These are phyloP conservation scores for Alcedo quadribrachys DNA, from an alignment of 2,797 vertebrate genomes.

Conservation along the genomic window DNA sequence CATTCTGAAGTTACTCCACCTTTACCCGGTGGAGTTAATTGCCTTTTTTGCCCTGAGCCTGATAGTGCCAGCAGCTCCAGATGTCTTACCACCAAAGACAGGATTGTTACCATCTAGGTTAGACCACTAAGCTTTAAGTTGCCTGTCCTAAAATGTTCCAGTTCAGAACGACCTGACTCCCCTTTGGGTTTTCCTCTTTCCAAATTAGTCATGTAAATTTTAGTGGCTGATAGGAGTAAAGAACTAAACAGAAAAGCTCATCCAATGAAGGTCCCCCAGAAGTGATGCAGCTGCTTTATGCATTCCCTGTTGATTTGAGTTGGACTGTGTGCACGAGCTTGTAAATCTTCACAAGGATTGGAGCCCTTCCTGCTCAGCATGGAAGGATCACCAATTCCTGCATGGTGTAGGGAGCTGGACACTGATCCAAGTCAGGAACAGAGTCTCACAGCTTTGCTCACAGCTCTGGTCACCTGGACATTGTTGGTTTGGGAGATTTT, in stretches of 20 bases:
- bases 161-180: neutral
- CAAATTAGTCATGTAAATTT: neutral
- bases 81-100: neutral
- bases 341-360: neutral
- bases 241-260: neutral
- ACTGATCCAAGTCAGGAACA: neutral
- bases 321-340: neutral
- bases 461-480: neutral
- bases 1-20: neutral
- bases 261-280: neutral
- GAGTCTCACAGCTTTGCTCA: neutral
- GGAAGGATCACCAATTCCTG: neutral
- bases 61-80: slow-evolving; percentile 7
- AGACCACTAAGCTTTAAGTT: neutral
- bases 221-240: neutral
- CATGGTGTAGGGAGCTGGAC: neutral
- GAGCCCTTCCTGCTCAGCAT: neutral
- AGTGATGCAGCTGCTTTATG: neutral
- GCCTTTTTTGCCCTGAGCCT: neutral
- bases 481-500: neutral
- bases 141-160: neutral
- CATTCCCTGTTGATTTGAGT: neutral
- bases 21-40: slow-evolving; percentile 1
- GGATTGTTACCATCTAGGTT: neutral
- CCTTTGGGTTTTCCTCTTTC: neutral